Conservation (phyloP, 2,888 invertebrate genomes). For the Epiblema foenella region DNA sequence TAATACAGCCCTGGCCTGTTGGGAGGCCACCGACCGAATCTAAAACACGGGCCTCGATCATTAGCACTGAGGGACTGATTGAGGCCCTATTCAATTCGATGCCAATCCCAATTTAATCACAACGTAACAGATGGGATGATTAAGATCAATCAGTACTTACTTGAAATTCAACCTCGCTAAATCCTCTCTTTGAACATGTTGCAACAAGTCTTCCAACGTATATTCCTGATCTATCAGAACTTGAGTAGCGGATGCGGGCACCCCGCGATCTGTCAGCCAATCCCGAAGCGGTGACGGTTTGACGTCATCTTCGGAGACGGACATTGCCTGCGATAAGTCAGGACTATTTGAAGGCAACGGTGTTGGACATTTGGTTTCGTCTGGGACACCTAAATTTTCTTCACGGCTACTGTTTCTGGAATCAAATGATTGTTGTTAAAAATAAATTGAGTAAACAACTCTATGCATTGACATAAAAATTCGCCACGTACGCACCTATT, state of each 20-base stretch:
- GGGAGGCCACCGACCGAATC: no score
- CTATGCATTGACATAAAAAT: not conserved
- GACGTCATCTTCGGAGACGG: constrained; percentile 68
- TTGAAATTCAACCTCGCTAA: constrained; percentile 90
- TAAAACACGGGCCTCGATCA: no score
- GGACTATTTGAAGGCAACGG: constrained; percentile 32
- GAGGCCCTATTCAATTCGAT: no score
- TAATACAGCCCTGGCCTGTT: no score
- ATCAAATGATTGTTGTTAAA: not conserved
- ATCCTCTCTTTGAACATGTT: constrained; percentile 92
- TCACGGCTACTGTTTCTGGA: constrained; percentile 26
- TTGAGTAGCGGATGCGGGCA: constrained; percentile 88
- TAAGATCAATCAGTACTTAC: constrained; percentile 75
- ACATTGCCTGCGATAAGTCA: constrained; percentile 50
- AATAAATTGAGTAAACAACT: not conserved
- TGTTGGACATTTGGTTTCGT: constrained; percentile 29
- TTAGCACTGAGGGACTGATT: no score
- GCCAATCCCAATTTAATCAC: no score
- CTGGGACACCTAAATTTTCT: constrained; percentile 30
- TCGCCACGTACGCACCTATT: constrained; percentile 55
- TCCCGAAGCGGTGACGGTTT: constrained; percentile 78
- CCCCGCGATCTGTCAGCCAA: constrained; percentile 89
- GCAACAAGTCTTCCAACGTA: constrained; percentile 91
- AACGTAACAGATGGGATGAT: constrained; percentile 40
- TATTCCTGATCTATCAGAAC: constrained; percentile 91